Evolutionary conservation across 1,140 invertebrate species (phyloP), one percentile per base, ranked within the genome.

Genomic region (Eupristina koningsbergeri): DNA sequence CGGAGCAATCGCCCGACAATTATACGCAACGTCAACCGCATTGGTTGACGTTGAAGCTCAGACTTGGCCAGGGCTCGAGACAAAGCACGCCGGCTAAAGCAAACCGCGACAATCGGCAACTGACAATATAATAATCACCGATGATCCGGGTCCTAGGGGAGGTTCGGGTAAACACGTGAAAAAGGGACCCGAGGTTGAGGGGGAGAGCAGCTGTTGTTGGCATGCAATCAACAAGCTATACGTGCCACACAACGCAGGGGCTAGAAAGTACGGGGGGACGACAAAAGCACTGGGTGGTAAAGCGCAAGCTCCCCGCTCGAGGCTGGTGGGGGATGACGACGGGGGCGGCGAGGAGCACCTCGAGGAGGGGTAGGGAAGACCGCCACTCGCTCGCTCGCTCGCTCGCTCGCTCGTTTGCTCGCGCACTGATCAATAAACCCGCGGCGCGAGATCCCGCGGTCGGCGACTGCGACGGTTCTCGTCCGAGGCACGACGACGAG

Each of bases 381-480:
- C 74, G 74, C 9, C 47, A 29, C 74, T 50, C 74, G 50, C 50
- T 50, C 47, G 74, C 50, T 47, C 31, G 36, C 74, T 39, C 47
- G 74, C 50, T 47, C 31, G 36, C 74, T 39, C 74, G 50, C 50
- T 50, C n/a, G n/a, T n/a, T n/a, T n/a, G n/a, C n/a, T n/a, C 47
- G 74, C 50, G 74, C 31, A 58, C 74, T 39, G 75, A 77, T 77
- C 75, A 77, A 77, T 77, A 77, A 77, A 77, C 41, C 41, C 26
- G 22, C 63, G 53, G 22, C 53, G 53, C 53, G 53, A 58, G 22
- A 58, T 58, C 26, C 71, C 39, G 71, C 36, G 0, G 36, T 71
- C 67, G 39, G 34, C 22, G 67, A 39, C 34, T 26, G 45, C 73
- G 39, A 50, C 73, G 73, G 2, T 75, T 19, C 36, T 13, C 6